These are phyloP conservation scores for Colaptes auratus DNA, from an alignment of 2,113 vertebrate genomes.

Conservation along the genomic window DNA sequence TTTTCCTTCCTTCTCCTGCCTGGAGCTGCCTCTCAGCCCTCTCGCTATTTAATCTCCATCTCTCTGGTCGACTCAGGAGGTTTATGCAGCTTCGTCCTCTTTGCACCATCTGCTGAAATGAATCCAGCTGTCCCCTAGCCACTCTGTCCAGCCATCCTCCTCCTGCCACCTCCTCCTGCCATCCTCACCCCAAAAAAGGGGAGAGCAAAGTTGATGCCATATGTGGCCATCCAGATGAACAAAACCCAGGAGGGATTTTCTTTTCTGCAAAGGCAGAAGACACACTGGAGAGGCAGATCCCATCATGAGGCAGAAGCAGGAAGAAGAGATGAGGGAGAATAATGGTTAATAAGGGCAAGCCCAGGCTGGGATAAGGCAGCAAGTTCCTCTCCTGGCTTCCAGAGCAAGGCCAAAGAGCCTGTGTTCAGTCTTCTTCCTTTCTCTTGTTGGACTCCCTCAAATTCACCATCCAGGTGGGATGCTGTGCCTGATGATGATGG, in stretches of 20 bases:
- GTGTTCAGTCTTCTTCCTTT: not conserved
- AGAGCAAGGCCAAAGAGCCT: not conserved
- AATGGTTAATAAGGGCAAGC: not conserved
- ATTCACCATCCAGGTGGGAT: not conserved
- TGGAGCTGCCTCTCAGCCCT: constrained; percentile 34
- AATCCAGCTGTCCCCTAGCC: constrained; percentile 1
- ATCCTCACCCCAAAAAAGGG: not conserved
- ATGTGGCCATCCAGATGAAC: not conserved
- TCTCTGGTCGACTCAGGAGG: constrained; percentile 45
- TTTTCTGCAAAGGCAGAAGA: not conserved
- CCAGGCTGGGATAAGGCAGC: not conserved
- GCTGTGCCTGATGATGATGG: not conserved
- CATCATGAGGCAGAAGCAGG: not conserved
- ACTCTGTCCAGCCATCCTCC: not conserved
- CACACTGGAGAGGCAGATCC: not conserved
- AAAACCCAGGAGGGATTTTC: not conserved
- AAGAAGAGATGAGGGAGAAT: not conserved
- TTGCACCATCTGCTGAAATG: constrained; percentile 55
- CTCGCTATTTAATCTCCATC: constrained; percentile 59
- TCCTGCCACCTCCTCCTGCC: not conserved
- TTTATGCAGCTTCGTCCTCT: constrained; percentile 49
- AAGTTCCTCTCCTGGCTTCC: not conserved
- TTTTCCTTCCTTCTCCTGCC: constrained; percentile 19
- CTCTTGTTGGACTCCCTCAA: not conserved
- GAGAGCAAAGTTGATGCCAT: not conserved